Percentiles rank a stretch among this genome's conserved stretches.
These are phyloP conservation scores for Ladona fulva DNA, from an alignment of 1,140 invertebrate genomes.

Conservation along the genomic window DNA sequence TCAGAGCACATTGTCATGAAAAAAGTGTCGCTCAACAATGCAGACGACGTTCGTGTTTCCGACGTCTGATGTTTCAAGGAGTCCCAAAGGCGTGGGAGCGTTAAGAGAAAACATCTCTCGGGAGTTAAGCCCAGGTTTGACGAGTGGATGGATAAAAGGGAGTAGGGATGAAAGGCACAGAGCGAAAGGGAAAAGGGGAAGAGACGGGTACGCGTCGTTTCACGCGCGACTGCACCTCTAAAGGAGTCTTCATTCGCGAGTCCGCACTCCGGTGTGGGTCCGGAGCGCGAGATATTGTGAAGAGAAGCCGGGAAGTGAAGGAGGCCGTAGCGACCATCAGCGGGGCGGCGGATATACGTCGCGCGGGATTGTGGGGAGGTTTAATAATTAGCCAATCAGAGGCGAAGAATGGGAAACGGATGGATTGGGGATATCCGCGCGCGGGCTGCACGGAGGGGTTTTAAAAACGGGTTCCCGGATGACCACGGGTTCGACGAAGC, in stretches of 20 bases:
- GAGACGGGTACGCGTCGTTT: neutral
- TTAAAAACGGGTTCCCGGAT: neutral
- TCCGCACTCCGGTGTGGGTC: neutral
- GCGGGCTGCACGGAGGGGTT: neutral
- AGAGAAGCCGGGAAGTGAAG: too few relatives aligned
- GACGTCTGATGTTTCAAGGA: too few relatives aligned
- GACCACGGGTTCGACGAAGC: neutral
- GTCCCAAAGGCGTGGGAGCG: too few relatives aligned
- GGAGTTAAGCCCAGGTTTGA: too few relatives aligned
- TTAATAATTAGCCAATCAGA: neutral
- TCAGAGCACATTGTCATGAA: too few relatives aligned
- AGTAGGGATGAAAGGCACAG: neutral
- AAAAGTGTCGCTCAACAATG: too few relatives aligned
- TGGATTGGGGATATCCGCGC: neutral
- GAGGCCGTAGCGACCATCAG: too few relatives aligned
- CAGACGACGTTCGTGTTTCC: too few relatives aligned
- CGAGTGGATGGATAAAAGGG: neutral
- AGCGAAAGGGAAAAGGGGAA: neutral
- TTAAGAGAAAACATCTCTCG: too few relatives aligned
- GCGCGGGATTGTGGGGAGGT: neutral
- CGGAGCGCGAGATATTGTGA: neutral
- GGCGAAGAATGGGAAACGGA: neutral
- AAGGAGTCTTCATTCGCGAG: neutral
- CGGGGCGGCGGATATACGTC: too few relatives aligned
- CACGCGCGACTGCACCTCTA: neutral